Evolutionary conservation across 2,113 vertebrate genomes (phyloP), one percentile per base, ranked within the genome.

Genomic region (Hemiscyllium ocellatum): DNA sequence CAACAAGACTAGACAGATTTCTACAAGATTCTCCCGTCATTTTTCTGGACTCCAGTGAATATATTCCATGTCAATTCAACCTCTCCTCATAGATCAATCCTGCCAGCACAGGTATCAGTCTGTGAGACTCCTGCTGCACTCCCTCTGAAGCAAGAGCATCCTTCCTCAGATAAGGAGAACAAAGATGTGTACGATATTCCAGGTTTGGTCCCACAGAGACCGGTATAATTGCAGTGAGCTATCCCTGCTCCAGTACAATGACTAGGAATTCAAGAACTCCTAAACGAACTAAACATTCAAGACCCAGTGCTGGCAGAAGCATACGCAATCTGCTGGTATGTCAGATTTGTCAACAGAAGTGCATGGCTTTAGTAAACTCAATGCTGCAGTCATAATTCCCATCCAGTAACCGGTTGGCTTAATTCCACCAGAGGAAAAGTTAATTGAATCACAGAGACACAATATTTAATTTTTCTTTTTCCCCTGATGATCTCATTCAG

Each of bases 211-310:
- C 12, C 56, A 61, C 56, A 12, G 56, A 61, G 56, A 12, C 56
- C 56, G 10, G 56, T 61, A 61, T 61, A 61, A 61, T 61, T 61
- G 56, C 56, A 61, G 56, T 12, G 10, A 61, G 56, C 6, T 7
- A 61, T 61, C 56, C 56, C 56, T 61, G 56, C 10, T 61, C 56
- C 56, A 61, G 56, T 61, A 61, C 56, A 98, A 96, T 96, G 98
- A 95, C 96, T 98, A 97, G 98, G 97, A 10, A 97, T 98, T 96
- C 98, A 98, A 96, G 97, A 98, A 97, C 97, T 98, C 96, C 97
- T 98, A 96, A 98, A 98, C 65, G 98, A 98, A 96, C 97, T 97
- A 0, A 98, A 98, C 96, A 98, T 98, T 86, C 98, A 98, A 96
- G 98, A 98, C 95, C 97, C 98, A 90, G 98, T 97, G 96, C 97